phyloP scores from a whole-genome alignment of 64 coral and sea anemone genomes.

The Montipora foliosa region DNA sequence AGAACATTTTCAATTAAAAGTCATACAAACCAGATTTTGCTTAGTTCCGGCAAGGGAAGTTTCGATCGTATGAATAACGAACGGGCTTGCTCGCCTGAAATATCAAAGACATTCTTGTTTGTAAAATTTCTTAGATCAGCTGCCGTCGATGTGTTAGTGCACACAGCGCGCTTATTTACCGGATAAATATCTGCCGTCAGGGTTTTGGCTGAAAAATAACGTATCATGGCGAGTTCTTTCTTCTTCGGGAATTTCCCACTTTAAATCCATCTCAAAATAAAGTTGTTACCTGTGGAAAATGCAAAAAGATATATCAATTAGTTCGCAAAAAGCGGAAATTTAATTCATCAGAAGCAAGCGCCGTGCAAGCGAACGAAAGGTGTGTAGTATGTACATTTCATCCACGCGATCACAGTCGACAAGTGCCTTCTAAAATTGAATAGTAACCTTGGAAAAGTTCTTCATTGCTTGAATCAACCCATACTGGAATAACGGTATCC shows the following conservation, averaged over 20 bases:
- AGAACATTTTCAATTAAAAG: constrained; percentile 17
- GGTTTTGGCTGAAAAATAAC: constrained; percentile 92
- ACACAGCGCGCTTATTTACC: constrained; percentile 24
- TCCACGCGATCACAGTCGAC: neutral
- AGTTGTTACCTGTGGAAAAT: neutral
- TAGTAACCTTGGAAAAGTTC: neutral
- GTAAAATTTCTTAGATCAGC: neutral
- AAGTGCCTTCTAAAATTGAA: neutral
- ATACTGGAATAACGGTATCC: neutral
- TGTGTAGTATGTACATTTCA: neutral
- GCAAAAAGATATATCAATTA: neutral
- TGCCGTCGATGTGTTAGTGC: neutral
- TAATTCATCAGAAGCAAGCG: neutral
- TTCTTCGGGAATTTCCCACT: constrained; percentile 81
- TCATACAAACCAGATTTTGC: constrained; percentile 88
- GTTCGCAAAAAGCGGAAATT: neutral
- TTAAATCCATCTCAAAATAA: constrained; percentile 67
- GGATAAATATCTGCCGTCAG: constrained; percentile 79
- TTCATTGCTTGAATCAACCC: constrained; percentile 5
- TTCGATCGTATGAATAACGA: constrained; percentile 91
- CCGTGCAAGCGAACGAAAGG: neutral
- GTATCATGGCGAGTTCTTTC: constrained; percentile 86
- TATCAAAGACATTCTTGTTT: constrained; percentile 27
- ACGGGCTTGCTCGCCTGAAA: constrained; percentile 86
- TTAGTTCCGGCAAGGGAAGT: constrained; percentile 85